phyloP scores from a whole-genome alignment of 2,113 vertebrate species.

The Vulpes vulpes region DNA sequence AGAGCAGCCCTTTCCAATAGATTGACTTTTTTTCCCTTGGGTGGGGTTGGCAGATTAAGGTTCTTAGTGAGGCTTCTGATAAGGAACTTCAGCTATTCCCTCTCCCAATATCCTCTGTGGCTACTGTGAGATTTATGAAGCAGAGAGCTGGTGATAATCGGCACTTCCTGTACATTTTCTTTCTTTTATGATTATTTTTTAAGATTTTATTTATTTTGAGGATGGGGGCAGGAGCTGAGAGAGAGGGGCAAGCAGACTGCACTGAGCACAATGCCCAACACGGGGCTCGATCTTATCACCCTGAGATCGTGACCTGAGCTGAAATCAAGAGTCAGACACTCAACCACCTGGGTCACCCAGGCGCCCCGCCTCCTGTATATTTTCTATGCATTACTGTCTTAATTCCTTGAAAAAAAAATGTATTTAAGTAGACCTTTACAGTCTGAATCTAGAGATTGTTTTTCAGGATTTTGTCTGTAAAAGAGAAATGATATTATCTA shows the following conservation, averaged over 20 bases:
- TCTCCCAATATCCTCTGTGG: neutral
- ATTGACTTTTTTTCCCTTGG: slow-evolving; percentile 17
- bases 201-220: neutral
- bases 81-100: neutral
- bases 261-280: neutral
- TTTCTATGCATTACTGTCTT: neutral
- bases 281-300: neutral
- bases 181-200: neutral
- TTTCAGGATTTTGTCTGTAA: neutral
- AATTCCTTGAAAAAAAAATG: neutral
- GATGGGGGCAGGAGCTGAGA: neutral
- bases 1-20: slow-evolving; percentile 69
- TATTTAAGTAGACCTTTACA: neutral
- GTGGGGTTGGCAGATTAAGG: neutral
- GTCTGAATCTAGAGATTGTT: neutral
- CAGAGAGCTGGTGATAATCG: neutral
- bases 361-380: neutral
- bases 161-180: neutral
- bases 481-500: neutral
- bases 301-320: neutral
- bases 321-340: neutral
- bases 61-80: slow-evolving; percentile 50
- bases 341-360: neutral
- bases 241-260: neutral
- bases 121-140: neutral